These are phyloP conservation scores for Drosophila chauvacae DNA, from an alignment of 1,140 invertebrate species.

Conservation along the genomic window DNA sequence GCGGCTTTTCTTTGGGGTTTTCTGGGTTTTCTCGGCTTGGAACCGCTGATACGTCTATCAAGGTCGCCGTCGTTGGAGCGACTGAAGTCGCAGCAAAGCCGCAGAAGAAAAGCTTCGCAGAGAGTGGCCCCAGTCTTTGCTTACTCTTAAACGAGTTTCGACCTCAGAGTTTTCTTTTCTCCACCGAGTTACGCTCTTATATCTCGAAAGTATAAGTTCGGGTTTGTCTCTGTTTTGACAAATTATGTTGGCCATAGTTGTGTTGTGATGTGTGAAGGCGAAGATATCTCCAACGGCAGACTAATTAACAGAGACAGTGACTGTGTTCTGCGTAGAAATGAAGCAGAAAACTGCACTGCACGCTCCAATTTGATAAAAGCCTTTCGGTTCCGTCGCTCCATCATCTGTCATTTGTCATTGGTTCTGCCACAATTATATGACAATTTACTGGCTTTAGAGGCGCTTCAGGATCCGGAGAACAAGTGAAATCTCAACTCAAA, in stretches of 20 bases:
- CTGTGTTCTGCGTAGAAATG: constrained; percentile 26
- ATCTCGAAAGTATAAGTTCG: constrained; percentile 79
- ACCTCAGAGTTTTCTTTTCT: constrained; percentile 46
- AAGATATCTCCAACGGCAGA: constrained; percentile 48
- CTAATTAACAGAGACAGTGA: constrained; percentile 60
- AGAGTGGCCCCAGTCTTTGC: constrained; percentile 7
- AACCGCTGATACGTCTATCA: constrained; percentile 83
- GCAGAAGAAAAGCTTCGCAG: constrained; percentile 33
- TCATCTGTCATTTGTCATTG: constrained; percentile 82
- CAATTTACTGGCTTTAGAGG: constrained; percentile 56
- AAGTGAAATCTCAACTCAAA: constrained; percentile 71
- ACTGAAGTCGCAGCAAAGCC: constrained; percentile 57
- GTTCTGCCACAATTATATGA: constrained; percentile 65
- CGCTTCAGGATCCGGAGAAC: constrained; percentile 36
- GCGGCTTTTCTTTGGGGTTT: constrained; percentile 29
- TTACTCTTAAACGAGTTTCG: constrained; percentile 73
- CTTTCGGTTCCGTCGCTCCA: neutral
- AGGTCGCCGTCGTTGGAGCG: constrained; percentile 83
- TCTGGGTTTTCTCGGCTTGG: neutral
- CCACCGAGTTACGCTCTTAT: constrained; percentile 66
- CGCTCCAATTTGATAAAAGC: constrained; percentile 73
- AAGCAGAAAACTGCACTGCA: constrained; percentile 37
- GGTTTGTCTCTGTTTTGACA: constrained; percentile 65
- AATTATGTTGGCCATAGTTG: constrained; percentile 57
- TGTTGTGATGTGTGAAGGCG: constrained; percentile 59